Evolutionary conservation across 2,797 vertebrate genomes (phyloP).

Genomic region (Myotis daubentonii): DNA sequence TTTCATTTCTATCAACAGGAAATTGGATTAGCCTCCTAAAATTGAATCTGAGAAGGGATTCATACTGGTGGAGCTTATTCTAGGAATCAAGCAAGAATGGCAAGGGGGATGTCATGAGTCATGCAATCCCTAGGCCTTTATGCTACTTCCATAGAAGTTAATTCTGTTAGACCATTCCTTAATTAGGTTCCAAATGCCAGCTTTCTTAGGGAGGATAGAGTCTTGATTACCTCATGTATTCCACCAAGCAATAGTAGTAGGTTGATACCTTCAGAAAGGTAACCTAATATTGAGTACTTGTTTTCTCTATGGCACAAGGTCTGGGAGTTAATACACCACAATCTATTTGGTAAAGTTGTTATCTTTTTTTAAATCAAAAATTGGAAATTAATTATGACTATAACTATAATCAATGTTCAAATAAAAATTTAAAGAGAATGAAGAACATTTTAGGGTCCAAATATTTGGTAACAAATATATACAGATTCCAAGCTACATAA

Average conservation of each 20-base stretch:
- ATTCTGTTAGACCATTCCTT: constrained; percentile 25
- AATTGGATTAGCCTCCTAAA: background rate
- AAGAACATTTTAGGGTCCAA: background rate
- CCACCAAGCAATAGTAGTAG: background rate
- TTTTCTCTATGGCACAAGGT: background rate
- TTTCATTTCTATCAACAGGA: background rate
- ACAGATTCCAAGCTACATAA: background rate
- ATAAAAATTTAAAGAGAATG: background rate
- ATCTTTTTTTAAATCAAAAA: background rate
- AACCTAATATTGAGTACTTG: background rate
- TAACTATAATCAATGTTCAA: background rate
- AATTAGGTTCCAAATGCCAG: constrained; percentile 52
- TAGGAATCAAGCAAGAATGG: background rate
- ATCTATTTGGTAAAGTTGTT: background rate
- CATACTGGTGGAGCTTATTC: background rate
- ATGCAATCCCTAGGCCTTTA: background rate
- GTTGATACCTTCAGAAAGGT: background rate
- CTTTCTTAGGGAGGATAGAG: background rate
- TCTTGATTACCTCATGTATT: constrained; percentile 46
- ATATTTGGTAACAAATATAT: constrained; percentile 19
- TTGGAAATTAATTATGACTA: background rate
- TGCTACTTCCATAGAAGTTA: background rate
- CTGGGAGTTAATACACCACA: background rate
- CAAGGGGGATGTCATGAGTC: background rate
- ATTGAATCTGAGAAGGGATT: background rate